Conservation (phyloP, 1,140 invertebrate genomes). For the Archivesica marissinica region DNA sequence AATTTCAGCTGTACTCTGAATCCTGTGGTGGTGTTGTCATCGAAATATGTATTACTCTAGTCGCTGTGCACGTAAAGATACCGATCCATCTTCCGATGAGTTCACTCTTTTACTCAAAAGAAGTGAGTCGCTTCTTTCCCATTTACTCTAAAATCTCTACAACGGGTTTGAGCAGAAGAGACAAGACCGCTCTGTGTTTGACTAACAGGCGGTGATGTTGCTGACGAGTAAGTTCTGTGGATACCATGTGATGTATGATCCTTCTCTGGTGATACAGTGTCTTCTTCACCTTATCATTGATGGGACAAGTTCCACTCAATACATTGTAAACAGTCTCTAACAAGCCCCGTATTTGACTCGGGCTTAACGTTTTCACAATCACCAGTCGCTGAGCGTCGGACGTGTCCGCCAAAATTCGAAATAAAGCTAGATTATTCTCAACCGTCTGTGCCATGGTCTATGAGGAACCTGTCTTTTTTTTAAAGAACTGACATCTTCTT, state of each 20-base stretch:
- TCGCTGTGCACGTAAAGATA: too few relatives aligned
- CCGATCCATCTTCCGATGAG: too few relatives aligned
- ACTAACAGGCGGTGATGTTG: too few relatives aligned
- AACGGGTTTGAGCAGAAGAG: too few relatives aligned
- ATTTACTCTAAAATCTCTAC: too few relatives aligned
- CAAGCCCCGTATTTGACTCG: neutral
- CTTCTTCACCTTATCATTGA: neutral
- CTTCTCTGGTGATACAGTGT: neutral
- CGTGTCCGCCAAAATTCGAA: neutral
- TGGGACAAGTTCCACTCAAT: constrained; percentile 5
- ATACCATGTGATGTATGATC: neutral
- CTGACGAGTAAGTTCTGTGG: neutral
- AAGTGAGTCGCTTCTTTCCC: too few relatives aligned
- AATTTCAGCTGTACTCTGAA: too few relatives aligned
- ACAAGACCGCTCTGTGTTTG: too few relatives aligned
- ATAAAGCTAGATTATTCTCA: neutral
- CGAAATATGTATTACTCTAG: too few relatives aligned
- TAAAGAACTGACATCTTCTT: constrained; percentile 6
- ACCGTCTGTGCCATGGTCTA: neutral
- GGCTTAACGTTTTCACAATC: neutral
- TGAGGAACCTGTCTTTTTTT: neutral
- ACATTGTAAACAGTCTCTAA: constrained; percentile 24
- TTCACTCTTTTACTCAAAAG: too few relatives aligned
- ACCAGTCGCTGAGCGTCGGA: neutral
- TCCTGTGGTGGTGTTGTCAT: too few relatives aligned